Percentiles rank a stretch among this genome's conserved stretches.
Conservation (phyloP, 2,797 vertebrate genomes). For the Bryconaethiops microstoma region DNA sequence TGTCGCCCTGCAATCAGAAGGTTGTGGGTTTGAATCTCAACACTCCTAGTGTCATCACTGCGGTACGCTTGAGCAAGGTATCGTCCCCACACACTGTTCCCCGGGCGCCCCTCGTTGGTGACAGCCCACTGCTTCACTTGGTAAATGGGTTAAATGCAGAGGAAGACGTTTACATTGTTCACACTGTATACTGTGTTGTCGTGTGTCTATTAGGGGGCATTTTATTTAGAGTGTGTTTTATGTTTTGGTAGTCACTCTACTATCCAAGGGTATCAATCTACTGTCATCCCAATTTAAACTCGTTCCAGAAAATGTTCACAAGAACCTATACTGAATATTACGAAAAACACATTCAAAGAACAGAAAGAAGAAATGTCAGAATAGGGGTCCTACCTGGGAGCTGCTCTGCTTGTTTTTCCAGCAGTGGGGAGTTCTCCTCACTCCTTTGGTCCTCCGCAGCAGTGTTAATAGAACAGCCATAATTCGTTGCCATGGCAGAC, state of each 20-base stretch:
- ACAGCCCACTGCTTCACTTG: too few relatives aligned
- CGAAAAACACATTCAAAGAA: not conserved
- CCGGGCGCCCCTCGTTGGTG: too few relatives aligned
- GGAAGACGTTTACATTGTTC: too few relatives aligned
- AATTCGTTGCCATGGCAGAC: slow-evolving; percentile 63
- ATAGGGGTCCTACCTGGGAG: slow-evolving; percentile 20
- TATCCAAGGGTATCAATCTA: not conserved
- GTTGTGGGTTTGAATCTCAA: too few relatives aligned
- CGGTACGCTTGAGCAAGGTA: too few relatives aligned
- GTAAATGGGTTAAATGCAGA: too few relatives aligned
- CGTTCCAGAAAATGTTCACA: not conserved
- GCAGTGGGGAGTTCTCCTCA: slow-evolving; percentile 68
- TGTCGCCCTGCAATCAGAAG: too few relatives aligned
- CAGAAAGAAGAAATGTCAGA: not conserved
- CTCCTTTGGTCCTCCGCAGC: slow-evolving; percentile 44
- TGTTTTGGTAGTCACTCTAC: not conserved
- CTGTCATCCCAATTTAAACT: not conserved
- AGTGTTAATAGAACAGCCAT: slow-evolving; percentile 69
- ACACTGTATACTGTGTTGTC: too few relatives aligned
- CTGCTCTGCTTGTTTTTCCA: slow-evolving; percentile 50
- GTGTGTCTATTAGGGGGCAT: too few relatives aligned
- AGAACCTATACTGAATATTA: not conserved
- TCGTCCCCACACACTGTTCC: too few relatives aligned
- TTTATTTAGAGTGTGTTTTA: not conserved
- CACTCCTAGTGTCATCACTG: too few relatives aligned